Percentiles rank a stretch among this genome's conserved stretches.
These are phyloP conservation scores for Drosophila arizonae DNA, from an alignment of 1,140 invertebrate species.

Conservation along the genomic window DNA sequence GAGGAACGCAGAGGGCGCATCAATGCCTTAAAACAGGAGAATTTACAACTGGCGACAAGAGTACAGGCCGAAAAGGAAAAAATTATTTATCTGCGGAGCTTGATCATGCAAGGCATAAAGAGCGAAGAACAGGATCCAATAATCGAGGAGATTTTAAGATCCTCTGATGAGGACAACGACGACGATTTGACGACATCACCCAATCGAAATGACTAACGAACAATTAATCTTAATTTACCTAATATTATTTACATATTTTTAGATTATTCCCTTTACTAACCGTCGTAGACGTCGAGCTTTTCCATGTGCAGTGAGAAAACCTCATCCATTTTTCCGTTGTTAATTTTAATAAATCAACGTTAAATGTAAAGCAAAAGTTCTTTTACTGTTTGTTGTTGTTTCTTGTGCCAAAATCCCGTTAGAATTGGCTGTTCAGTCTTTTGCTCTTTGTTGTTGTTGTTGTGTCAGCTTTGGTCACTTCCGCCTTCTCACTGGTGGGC, in stretches of 20 bases:
- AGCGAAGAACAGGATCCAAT: constrained; percentile 54
- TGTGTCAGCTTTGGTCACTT: constrained; percentile 44
- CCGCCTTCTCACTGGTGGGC: constrained; percentile 38
- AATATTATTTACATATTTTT: constrained; percentile 70
- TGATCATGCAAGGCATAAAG: constrained; percentile 66
- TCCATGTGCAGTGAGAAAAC: constrained; percentile 76
- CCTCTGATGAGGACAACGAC: constrained; percentile 48
- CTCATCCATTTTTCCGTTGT: constrained; percentile 66
- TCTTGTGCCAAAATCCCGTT: constrained; percentile 17
- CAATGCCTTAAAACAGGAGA: constrained; percentile 62
- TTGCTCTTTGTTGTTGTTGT: constrained; percentile 58
- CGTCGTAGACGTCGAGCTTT: constrained; percentile 72
- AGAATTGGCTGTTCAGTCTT: constrained; percentile 43
- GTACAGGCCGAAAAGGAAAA: constrained; percentile 59
- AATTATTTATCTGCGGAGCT: constrained; percentile 50
- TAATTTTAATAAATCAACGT: constrained; percentile 32
- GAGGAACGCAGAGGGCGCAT: constrained; percentile 70
- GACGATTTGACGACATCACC: constrained; percentile 1
- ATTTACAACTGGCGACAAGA: constrained; percentile 49
- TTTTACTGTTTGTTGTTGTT: constrained; percentile 3
- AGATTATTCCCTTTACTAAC: constrained; percentile 52
- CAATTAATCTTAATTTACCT: constrained; percentile 63
- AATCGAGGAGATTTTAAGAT: constrained; percentile 62
- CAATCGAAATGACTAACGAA: constrained; percentile 62
- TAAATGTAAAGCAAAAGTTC: constrained; percentile 40